Evolutionary conservation across 2,888 invertebrate species (phyloP), one percentile per base, ranked within the genome.

Genomic region (Eucera pruinosa): DNA sequence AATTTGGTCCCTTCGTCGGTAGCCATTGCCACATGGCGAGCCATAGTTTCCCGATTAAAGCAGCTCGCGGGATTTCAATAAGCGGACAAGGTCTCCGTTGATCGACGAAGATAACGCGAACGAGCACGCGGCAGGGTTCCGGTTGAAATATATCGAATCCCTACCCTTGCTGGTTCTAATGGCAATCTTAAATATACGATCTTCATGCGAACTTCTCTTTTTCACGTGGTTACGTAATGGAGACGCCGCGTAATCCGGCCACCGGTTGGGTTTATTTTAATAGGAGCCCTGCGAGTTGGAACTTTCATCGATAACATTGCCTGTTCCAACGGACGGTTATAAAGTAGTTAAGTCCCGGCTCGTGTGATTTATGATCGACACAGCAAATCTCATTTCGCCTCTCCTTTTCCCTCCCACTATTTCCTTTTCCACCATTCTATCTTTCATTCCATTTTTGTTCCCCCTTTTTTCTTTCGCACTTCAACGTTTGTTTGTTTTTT

Each of bases 251-350:
- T 62, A 73, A 64, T 23, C 25, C 55, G 13, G 64, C 36, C 62
- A 25, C 18, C 27, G 66, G 75, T 62, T 58, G 76, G 52, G 69
- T 83, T 76, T 77, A 76, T 83, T 83, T 79, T 84, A 83, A 5
- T 70, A 65, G 69, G 52, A 66, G 45, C 62, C 25, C 54, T 18
- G 58, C 70, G 20, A 72, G 67, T 67, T 36, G 71, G 60, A 85
- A 84, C 74, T 80, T 84, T 84, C 68, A 75, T 80, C 84, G 84
- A 85, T 82, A 84, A 84, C 85, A 74, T 70, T 58, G 67, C 77
- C 74, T 25, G 60, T 30, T 45, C 50, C 62, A 30, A 6, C 55
- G 69, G 75, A 68, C 77, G 77, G 66, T 85, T 85, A 74, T 82
- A 85, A 84, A 84, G 84, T 76, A 80, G 84, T 85, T 80, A 85